Conservation (phyloP, 2,888 invertebrate species). For the Sinohyriopsis cumingii region DNA sequence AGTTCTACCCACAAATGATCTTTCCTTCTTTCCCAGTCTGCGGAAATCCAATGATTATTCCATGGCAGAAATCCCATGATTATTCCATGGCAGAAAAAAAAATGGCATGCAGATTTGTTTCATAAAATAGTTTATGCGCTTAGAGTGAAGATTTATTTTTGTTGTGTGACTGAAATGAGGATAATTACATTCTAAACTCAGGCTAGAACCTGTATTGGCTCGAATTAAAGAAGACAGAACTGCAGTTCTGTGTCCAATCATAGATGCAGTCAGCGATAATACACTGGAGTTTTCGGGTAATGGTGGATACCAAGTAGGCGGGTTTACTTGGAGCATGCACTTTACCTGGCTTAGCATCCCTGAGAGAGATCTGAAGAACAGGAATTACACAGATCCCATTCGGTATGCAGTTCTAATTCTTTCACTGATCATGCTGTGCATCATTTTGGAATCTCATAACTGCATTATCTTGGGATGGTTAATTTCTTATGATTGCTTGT, state of each 20-base stretch:
- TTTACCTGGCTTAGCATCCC: constrained; percentile 83
- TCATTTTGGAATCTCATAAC: no score
- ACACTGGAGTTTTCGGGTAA: constrained; percentile 74
- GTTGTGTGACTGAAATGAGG: no score
- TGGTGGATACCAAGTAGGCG: constrained; percentile 65
- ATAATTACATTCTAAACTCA: constrained; percentile 30
- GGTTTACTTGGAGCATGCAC: constrained; percentile 79
- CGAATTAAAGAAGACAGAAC: constrained; percentile 85
- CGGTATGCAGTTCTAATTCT: constrained; percentile 39
- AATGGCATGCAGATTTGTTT: no score
- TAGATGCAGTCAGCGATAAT: constrained; percentile 90
- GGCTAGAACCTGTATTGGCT: constrained; percentile 89
- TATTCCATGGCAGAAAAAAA: no score
- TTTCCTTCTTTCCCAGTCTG: no score
- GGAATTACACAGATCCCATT: constrained; percentile 60
- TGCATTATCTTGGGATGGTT: no score
- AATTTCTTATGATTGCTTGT: no score
- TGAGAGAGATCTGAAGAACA: constrained; percentile 34
- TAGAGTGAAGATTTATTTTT: no score
- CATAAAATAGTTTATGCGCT: no score
- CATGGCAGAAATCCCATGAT: no score
- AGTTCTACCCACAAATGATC: no score
- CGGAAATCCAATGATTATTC: no score
- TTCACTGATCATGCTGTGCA: background rate
- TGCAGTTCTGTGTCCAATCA: constrained; percentile 92